Evolutionary conservation across 2,888 invertebrate genomes (phyloP).

Genomic region (Macaria liturata): DNA sequence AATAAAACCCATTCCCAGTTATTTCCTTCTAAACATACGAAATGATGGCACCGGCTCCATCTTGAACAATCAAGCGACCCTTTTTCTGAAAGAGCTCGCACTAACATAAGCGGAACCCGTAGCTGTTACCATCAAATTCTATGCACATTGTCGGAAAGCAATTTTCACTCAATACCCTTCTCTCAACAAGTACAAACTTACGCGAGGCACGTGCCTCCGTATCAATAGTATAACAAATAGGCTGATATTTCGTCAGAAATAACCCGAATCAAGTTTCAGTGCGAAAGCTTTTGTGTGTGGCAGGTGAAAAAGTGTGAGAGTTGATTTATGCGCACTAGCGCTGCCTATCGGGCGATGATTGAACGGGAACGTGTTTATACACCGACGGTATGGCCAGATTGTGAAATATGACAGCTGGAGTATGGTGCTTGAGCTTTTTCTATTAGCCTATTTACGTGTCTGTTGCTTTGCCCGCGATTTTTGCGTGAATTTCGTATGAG

Average conservation of each 20-base stretch:
- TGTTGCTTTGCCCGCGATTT: conserved; percentile 2
- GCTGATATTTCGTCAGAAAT: conserved; percentile 83
- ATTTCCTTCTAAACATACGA: conserved; percentile 30
- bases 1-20: conserved; percentile 23
- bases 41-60: conserved; percentile 31
- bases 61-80: conserved; percentile 35
- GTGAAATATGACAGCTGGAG: conserved; percentile 77
- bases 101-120: conserved; percentile 41
- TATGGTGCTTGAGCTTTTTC: conserved; percentile 48
- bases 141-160: conserved; percentile 78
- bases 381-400: conserved; percentile 60
- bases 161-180: conserved; percentile 79
- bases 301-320: conserved; percentile 82
- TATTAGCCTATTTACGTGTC: conserved; percentile 34
- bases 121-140: conserved; percentile 71
- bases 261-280: conserved; percentile 83
- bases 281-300: conserved; percentile 81
- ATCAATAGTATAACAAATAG: conserved; percentile 83
- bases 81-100: conserved; percentile 36
- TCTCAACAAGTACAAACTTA: conserved; percentile 81
- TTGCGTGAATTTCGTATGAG: conserved; percentile 1
- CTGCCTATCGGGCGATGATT: conserved; percentile 79
- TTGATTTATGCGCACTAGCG: conserved; percentile 81
- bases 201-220: conserved; percentile 76
- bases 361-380: conserved; percentile 81